phyloP scores from a whole-genome alignment of 2,113 vertebrate species.

The Pedetes capensis region DNA sequence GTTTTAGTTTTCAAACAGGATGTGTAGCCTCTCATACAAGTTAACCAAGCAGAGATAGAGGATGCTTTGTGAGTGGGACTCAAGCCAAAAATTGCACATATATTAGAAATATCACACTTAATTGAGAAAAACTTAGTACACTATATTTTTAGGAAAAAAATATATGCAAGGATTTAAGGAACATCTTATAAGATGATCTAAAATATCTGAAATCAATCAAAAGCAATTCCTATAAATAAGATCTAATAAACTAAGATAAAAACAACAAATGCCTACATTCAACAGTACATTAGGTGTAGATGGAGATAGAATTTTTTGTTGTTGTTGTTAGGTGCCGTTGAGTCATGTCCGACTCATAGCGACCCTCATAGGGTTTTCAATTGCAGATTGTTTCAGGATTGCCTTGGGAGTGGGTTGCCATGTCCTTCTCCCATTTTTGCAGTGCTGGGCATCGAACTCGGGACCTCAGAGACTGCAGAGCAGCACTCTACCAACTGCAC shows the following conservation, averaged over 20 bases:
- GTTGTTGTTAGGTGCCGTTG: too few species aligned
- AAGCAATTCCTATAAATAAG: background rate
- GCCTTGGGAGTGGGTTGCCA: too few species aligned
- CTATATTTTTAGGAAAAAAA: background rate
- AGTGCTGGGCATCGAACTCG: too few species aligned
- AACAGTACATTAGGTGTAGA: background rate
- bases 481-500: too few species aligned
- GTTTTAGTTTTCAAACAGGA: background rate
- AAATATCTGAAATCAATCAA: background rate
- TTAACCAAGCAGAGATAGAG: background rate
- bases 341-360: too few species aligned
- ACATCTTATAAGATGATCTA: background rate
- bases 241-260: background rate
- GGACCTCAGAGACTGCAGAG: too few species aligned
- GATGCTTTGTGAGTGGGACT: background rate
- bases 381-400: too few species aligned
- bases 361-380: too few species aligned
- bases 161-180: background rate
- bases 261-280: background rate
- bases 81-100: background rate
- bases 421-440: too few species aligned
- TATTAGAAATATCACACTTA: background rate
- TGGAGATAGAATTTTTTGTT: background rate
- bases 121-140: background rate
- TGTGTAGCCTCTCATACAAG: fast-evolving